A percentile compares a stretch with the other conserved stretches of the same genome.
Evolutionary conservation across 2,888 invertebrate genomes (phyloP).

Genomic region (Limnephilus auricula): DNA sequence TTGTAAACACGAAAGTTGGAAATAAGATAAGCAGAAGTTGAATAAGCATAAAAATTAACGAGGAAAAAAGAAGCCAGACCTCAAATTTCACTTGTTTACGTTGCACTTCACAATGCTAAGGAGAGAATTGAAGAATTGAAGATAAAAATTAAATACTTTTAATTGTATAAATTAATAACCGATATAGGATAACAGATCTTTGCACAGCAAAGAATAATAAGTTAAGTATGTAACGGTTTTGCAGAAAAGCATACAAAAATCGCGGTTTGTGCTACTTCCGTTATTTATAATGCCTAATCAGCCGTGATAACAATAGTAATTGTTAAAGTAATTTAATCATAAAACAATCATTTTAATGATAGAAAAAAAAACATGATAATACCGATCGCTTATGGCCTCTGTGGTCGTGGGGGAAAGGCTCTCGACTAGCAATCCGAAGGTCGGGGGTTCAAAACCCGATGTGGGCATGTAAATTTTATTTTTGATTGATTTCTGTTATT

Average conservation of each 20-base stretch:
- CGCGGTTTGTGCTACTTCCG: not conserved
- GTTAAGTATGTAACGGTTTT: not conserved
- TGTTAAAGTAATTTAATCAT: not conserved
- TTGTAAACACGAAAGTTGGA: not conserved
- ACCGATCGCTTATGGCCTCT: not conserved
- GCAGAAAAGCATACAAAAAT: not conserved
- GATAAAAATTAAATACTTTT: too few species aligned
- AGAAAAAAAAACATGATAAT: not conserved
- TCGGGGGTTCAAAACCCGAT: too few species aligned
- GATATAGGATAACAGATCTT: not conserved
- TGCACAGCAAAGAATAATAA: not conserved
- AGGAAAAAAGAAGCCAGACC: too few species aligned
- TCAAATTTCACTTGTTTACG: too few species aligned
- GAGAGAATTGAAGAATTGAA: not conserved
- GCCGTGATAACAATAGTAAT: not conserved
- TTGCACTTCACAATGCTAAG: too few species aligned
- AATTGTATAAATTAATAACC: too few species aligned
- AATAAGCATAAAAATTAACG: too few species aligned
- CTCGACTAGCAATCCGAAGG: too few species aligned
- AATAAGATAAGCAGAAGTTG: too few species aligned
- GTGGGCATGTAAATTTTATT: too few species aligned
- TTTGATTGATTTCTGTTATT: too few species aligned
- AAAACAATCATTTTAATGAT: not conserved
- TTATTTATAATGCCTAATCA: not conserved
- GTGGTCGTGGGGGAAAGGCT: too few species aligned